Conservation (phyloP, 2,797 vertebrate genomes). For the Lagorchestes hirsutus region DNA sequence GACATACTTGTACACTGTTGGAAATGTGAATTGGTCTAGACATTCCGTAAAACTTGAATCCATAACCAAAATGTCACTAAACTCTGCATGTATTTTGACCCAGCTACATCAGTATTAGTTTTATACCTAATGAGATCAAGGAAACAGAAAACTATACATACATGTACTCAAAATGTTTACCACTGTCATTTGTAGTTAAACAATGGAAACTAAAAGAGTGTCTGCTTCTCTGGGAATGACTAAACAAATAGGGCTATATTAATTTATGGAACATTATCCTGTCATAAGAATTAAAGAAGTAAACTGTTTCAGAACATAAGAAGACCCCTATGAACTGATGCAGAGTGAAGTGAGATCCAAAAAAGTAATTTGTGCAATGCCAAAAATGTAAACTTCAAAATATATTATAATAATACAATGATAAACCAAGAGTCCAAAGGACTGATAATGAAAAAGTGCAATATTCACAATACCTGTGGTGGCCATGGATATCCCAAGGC, state of each 20-base stretch:
- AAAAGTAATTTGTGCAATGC: not conserved
- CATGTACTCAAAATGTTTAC: not conserved
- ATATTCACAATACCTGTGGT: too few species aligned
- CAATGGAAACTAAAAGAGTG: not conserved
- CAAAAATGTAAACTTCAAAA: not conserved
- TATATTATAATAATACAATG: too few species aligned
- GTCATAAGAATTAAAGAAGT: not conserved
- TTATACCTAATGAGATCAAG: not conserved
- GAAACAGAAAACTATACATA: not conserved
- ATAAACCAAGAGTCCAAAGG: too few species aligned
- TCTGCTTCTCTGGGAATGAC: not conserved
- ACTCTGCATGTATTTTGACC: not conserved
- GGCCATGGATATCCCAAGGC: too few species aligned
- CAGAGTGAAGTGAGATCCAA: not conserved
- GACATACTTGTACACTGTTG: not conserved
- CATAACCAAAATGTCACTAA: not conserved
- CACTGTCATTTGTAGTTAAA: not conserved
- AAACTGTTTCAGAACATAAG: too few species aligned
- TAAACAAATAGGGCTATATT: not conserved
- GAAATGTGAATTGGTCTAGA: not conserved
- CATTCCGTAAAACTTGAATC: not conserved
- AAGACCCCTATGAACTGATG: too few species aligned
- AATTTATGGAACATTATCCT: not conserved
- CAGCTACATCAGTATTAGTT: not conserved
- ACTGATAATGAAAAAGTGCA: too few species aligned